phyloP scores from a whole-genome alignment of 2,888 invertebrate genomes.

The Pycnomerus fuliginosus region DNA sequence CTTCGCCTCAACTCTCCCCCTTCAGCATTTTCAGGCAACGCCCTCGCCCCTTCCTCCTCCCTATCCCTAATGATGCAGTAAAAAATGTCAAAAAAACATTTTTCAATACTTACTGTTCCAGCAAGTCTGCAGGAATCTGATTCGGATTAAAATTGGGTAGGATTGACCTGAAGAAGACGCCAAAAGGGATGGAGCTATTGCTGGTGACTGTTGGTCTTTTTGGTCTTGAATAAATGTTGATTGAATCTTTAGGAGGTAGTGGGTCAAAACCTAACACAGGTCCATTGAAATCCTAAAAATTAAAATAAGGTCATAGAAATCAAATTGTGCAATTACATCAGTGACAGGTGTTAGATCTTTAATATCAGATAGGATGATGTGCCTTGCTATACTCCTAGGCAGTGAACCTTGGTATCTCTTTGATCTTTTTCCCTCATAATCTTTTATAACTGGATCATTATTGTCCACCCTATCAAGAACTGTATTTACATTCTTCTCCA shows the following conservation, averaged over 20 bases:
- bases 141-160: slow-evolving; percentile 64
- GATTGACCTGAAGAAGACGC: slow-evolving; percentile 70
- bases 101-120: slow-evolving; percentile 36
- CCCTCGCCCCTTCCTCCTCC: slow-evolving; percentile 46
- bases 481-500: slow-evolving; percentile 69
- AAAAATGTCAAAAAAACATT: slow-evolving; percentile 6
- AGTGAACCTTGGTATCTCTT: slow-evolving; percentile 61
- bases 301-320: slow-evolving; percentile 4
- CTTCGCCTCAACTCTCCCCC: slow-evolving; percentile 61
- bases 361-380: slow-evolving; percentile 70
- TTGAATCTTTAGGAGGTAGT: slow-evolving; percentile 72
- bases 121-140: slow-evolving; percentile 31
- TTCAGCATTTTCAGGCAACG: slow-evolving; percentile 39
- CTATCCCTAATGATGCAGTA: too few relatives aligned
- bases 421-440: slow-evolving; percentile 62
- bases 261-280: slow-evolving; percentile 77
- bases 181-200: slow-evolving; percentile 48
- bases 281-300: slow-evolving; percentile 50
- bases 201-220: slow-evolving; percentile 40
- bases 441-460: slow-evolving; percentile 61
- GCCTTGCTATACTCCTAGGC: slow-evolving; percentile 67
- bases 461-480: slow-evolving; percentile 65
- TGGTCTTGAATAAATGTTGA: slow-evolving; percentile 67
- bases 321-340: slow-evolving; percentile 5
- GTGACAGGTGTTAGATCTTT: slow-evolving; percentile 61